These are phyloP conservation scores for Nemotelus nigrinus DNA, from an alignment of 2,888 invertebrate species.

Conservation along the genomic window DNA sequence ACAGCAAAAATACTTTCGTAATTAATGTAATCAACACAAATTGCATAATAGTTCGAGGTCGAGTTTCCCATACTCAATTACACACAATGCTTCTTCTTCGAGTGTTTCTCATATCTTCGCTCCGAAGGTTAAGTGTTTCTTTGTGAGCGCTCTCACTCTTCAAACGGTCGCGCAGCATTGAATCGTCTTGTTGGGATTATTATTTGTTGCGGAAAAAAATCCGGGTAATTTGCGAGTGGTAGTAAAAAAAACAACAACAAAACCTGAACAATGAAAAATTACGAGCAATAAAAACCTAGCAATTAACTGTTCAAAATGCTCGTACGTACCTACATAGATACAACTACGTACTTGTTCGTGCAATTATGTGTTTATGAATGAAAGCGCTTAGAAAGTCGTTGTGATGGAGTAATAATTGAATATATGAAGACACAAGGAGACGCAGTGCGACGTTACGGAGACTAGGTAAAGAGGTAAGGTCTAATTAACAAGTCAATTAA, in stretches of 20 bases:
- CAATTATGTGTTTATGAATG: neutral
- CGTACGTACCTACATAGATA: too few species aligned
- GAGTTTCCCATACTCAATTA: constrained; percentile 5
- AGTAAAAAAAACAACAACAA: neutral
- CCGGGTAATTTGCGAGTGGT: too few species aligned
- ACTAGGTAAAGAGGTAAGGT: constrained; percentile 19
- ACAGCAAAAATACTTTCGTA: neutral
- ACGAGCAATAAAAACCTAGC: neutral
- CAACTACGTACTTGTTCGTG: too few species aligned
- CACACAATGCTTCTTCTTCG: neutral
- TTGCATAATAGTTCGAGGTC: constrained; percentile 28
- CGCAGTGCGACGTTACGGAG: neutral
- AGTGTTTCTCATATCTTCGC: constrained; percentile 12
- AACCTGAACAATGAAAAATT: neutral
- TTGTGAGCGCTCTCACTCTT: neutral
- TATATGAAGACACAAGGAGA: neutral
- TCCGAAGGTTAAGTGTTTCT: constrained; percentile 27
- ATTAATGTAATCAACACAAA: constrained; percentile 11
- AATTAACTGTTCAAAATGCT: neutral
- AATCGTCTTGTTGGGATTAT: too few species aligned
- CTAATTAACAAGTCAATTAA: constrained; percentile 14
- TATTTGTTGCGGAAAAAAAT: too few species aligned
- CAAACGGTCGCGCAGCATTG: too few species aligned
- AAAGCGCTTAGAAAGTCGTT: neutral
- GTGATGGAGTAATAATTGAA: too few species aligned